Evolutionary conservation across 2,113 vertebrate species (phyloP).

Genomic region (Saimiri boliviensis): DNA sequence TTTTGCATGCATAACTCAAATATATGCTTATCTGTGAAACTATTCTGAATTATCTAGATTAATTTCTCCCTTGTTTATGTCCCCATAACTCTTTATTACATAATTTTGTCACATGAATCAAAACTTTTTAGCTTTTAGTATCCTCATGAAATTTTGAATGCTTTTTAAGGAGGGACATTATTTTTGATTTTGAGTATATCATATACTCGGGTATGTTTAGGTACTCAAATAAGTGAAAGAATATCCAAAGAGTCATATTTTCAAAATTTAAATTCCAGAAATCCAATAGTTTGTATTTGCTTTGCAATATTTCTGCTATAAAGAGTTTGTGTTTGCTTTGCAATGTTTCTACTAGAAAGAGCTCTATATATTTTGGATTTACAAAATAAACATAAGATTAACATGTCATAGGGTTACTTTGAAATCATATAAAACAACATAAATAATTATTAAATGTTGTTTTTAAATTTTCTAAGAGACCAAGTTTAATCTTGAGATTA

Average conservation of each 20-base stretch:
- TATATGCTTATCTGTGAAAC: neutral
- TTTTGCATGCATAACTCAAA: neutral
- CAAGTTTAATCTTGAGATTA: neutral
- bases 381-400: neutral
- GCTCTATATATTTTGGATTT: neutral
- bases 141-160: neutral
- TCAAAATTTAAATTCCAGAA: neutral
- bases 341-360: neutral
- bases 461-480: neutral
- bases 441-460: neutral
- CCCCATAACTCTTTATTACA: neutral
- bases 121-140: neutral
- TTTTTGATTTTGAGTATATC: neutral
- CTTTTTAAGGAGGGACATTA: neutral
- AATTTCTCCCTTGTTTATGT: neutral
- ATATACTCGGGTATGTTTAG: neutral
- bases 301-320: neutral
- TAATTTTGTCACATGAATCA: neutral
- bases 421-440: neutral
- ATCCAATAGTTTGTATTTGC: neutral
- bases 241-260: neutral
- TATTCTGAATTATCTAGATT: neutral
- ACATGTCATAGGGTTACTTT: neutral
- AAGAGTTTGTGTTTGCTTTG: neutral
- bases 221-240: slow-evolving; percentile 1